Evolutionary conservation across 2,888 invertebrate genomes (phyloP).

Genomic region (Oegoconia quadripuncta): DNA sequence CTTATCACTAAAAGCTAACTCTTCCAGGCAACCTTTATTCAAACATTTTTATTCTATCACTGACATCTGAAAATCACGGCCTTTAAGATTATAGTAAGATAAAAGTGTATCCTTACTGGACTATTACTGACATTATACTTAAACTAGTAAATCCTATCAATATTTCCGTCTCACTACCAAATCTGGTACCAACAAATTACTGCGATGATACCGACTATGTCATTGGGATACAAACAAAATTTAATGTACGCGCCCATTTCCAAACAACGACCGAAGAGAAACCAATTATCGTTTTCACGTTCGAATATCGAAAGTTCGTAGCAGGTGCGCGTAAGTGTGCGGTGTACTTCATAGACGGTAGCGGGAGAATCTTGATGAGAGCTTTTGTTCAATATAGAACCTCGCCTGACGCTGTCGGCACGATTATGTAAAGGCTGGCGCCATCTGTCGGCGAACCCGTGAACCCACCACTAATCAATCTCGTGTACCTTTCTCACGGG

Average conservation of each 20-base stretch:
- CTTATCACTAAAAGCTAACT: too few species aligned
- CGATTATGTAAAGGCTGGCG: too few species aligned
- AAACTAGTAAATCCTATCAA: neutral
- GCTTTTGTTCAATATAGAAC: neutral
- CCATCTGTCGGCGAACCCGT: neutral
- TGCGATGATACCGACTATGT: slow-evolving; percentile 2
- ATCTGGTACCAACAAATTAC: neutral
- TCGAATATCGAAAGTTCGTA: slow-evolving; percentile 68
- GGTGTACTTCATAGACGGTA: slow-evolving; percentile 23
- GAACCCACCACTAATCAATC: too few species aligned
- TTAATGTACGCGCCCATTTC: slow-evolving; percentile 64
- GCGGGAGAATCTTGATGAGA: slow-evolving; percentile 27
- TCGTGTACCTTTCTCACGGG: too few species aligned
- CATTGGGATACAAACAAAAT: slow-evolving; percentile 46
- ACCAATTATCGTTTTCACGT: slow-evolving; percentile 73
- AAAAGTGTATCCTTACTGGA: too few species aligned
- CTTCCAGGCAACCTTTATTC: too few species aligned
- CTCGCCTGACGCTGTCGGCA: too few species aligned
- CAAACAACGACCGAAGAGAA: slow-evolving; percentile 67
- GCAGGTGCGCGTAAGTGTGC: slow-evolving; percentile 62
- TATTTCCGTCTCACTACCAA: neutral
- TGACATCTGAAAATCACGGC: too few species aligned
- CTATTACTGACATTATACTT: neutral
- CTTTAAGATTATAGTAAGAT: too few species aligned
- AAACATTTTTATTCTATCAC: too few species aligned